A percentile compares a stretch with the other conserved stretches of the same genome.
Conservation (phyloP, 2,888 invertebrate species). For the Eilema caniola region DNA sequence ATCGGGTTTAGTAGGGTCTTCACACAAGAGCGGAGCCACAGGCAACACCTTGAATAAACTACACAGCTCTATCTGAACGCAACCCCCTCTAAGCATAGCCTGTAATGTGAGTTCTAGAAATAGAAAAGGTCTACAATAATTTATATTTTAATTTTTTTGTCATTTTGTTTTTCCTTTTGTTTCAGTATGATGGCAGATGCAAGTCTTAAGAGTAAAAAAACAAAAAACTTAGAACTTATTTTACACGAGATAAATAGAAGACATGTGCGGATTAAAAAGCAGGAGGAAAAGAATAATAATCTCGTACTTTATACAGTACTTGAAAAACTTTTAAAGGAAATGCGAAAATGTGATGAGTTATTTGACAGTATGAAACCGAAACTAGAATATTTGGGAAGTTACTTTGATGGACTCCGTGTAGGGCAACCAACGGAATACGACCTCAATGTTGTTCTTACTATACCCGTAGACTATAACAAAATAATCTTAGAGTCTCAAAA, state of each 20-base stretch:
- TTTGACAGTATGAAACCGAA: constrained; percentile 68
- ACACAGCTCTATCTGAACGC: too few species aligned
- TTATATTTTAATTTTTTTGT: too few species aligned
- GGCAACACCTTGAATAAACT: too few species aligned
- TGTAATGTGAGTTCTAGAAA: too few species aligned
- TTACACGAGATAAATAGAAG: constrained; percentile 62
- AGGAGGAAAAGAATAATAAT: constrained; percentile 63
- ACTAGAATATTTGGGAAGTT: constrained; percentile 71
- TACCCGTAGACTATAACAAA: constrained; percentile 66
- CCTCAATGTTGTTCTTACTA: constrained; percentile 65
- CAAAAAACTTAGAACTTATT: constrained; percentile 57
- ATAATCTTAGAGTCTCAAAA: constrained; percentile 57
- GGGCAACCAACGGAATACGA: constrained; percentile 72
- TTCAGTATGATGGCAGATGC: constrained; percentile 42
- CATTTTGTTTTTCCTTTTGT: constrained; percentile 26
- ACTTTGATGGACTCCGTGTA: constrained; percentile 70
- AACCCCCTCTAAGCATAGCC: too few species aligned
- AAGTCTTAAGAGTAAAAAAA: constrained; percentile 27
- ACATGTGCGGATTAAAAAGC: constrained; percentile 61
- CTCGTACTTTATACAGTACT: constrained; percentile 61
- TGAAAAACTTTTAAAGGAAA: constrained; percentile 57
- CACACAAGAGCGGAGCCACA: too few species aligned
- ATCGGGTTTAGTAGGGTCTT: too few species aligned
- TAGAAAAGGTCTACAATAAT: too few species aligned
- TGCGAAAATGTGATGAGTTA: constrained; percentile 59